A percentile compares a stretch with the other conserved stretches of the same genome.
Conservation (phyloP, 2,797 vertebrate species). For the Tapera naevia region DNA sequence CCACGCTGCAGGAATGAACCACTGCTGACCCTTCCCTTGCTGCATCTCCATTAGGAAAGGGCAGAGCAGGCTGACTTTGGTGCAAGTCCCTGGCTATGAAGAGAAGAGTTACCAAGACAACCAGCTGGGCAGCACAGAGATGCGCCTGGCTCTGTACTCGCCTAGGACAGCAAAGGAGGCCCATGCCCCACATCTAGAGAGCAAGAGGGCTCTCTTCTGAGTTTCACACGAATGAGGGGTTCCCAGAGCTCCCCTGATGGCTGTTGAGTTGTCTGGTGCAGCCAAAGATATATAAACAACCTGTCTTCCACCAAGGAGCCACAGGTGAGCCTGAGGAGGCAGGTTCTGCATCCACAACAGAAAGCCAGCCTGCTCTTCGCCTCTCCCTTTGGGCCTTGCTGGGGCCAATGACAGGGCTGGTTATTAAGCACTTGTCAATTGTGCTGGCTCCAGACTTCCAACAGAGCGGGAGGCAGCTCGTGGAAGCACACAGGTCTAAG, state of each 20-base stretch:
- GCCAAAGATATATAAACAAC: background rate
- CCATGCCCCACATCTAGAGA: background rate
- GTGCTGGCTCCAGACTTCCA: background rate
- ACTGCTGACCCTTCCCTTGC: background rate
- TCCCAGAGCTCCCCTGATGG: background rate
- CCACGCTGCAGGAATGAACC: accelerated
- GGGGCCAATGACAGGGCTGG: background rate
- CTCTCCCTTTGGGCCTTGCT: background rate
- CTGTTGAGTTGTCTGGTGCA: background rate
- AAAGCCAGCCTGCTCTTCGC: background rate
- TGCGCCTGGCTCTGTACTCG: background rate
- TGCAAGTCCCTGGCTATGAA: background rate
- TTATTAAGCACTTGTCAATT: background rate
- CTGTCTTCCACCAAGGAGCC: background rate
- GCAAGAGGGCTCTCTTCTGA: background rate
- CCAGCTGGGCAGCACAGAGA: background rate
- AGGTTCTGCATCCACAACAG: background rate
- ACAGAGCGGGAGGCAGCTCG: background rate
- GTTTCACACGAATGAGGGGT: background rate
- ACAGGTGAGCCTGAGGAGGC: accelerated
- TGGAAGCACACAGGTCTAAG: accelerated
- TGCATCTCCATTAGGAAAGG: background rate
- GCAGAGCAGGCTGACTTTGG: background rate
- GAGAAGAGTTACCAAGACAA: background rate
- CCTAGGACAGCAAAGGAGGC: background rate